Evolutionary conservation across 2,888 invertebrate genomes (phyloP).

Genomic region (Teleiodes luculella): DNA sequence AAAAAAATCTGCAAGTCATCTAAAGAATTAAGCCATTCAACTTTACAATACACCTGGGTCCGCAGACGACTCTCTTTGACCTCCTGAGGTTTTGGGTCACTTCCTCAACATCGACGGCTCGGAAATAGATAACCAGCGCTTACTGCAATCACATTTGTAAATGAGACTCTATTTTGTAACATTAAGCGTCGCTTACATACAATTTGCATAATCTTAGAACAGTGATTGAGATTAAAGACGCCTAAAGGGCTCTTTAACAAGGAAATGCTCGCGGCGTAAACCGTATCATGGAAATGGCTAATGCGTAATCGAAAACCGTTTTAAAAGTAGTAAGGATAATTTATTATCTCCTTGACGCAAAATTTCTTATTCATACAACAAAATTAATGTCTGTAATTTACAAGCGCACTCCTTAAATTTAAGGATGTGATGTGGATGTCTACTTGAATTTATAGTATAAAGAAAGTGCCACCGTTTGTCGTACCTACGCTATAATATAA

Average conservation of each 20-base stretch:
- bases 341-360: too few species aligned
- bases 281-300: too few species aligned
- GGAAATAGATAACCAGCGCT: slow-evolving; percentile 6
- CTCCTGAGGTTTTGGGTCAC: not conserved
- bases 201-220: not conserved
- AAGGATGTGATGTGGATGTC: too few species aligned
- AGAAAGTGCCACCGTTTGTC: too few species aligned
- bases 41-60: not conserved
- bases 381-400: too few species aligned
- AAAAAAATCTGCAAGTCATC: slow-evolving; percentile 3
- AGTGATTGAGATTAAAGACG: not conserved
- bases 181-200: not conserved
- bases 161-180: slow-evolving; percentile 1
- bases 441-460: too few species aligned
- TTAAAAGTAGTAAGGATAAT: too few species aligned
- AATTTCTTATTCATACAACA: too few species aligned
- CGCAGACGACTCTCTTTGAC: not conserved
- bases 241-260: not conserved
- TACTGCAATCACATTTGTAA: not conserved
- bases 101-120: not conserved
- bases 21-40: not conserved
- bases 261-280: not conserved
- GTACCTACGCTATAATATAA: too few species aligned
- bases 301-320: too few species aligned
- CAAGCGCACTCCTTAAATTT: too few species aligned